Percentiles rank a stretch among this genome's conserved stretches.
phyloP scores from a whole-genome alignment of 2,888 invertebrate genomes.

The Harpalus rubripes region DNA sequence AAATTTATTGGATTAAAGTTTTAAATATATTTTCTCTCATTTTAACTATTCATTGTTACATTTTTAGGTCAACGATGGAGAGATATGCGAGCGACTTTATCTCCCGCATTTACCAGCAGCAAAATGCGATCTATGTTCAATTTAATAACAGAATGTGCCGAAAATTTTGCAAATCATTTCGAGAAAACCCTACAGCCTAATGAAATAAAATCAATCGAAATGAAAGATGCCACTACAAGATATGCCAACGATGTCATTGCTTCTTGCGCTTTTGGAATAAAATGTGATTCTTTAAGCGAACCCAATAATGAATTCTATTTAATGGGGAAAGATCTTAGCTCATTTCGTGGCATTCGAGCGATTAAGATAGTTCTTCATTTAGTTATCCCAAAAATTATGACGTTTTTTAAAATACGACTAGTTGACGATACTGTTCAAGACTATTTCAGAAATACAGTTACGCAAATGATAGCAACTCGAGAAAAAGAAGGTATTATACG shows the following conservation, averaged over 20 bases:
- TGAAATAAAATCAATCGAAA: constrained; percentile 57
- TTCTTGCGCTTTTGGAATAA: constrained; percentile 36
- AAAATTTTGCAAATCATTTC: constrained; percentile 8
- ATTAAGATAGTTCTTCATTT: neutral
- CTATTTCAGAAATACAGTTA: constrained; percentile 69
- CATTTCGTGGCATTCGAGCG: neutral
- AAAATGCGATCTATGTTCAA: constrained; percentile 67
- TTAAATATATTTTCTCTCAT: too few species aligned
- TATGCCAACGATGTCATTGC: constrained; percentile 70
- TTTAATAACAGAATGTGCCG: constrained; percentile 24
- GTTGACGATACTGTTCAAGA: constrained; percentile 72
- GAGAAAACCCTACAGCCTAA: neutral
- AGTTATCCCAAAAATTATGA: constrained; percentile 34
- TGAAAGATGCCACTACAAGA: constrained; percentile 67
- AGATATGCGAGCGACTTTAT: constrained; percentile 65
- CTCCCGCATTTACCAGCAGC: constrained; percentile 66
- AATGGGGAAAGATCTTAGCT: constrained; percentile 13
- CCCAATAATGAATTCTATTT: constrained; percentile 35
- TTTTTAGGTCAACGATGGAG: constrained; percentile 60
- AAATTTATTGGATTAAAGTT: too few species aligned
- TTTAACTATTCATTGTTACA: neutral
- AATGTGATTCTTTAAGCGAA: constrained; percentile 49
- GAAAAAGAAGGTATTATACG: constrained; percentile 68
- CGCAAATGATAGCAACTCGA: constrained; percentile 68
- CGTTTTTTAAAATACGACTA: neutral